phyloP scores from a whole-genome alignment of 2,113 vertebrate species.

The Crotalus horridus region DNA sequence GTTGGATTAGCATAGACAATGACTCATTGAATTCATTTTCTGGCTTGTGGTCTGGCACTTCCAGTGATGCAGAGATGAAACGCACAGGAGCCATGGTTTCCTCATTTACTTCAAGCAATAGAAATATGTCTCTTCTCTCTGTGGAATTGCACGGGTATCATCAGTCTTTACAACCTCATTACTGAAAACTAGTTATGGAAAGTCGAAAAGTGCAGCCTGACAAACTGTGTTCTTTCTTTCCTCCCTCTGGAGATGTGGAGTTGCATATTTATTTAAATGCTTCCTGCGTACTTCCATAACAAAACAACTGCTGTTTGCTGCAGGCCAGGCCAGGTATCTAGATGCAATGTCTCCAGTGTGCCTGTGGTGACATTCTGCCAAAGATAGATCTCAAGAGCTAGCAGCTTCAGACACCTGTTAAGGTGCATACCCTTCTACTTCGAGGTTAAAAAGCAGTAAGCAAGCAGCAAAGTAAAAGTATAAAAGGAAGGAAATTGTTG shows the following conservation, averaged over 20 bases:
- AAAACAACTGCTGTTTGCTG: neutral
- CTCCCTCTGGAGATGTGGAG: neutral
- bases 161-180: neutral
- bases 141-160: neutral
- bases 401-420: neutral
- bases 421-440: neutral
- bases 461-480: neutral
- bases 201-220: neutral
- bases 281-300: neutral
- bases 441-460: neutral
- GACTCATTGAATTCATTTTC: neutral
- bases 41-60: neutral
- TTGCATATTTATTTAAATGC: neutral
- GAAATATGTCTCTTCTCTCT: neutral
- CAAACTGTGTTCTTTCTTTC: too few species aligned
- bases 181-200: neutral
- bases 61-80: neutral
- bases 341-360: neutral
- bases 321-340: neutral
- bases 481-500: neutral
- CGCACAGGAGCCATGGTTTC: neutral
- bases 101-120: neutral
- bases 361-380: neutral
- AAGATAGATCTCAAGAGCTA: neutral
- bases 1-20: too few species aligned